Conservation (phyloP, 2,797 vertebrate genomes). For the Galago senegalensis region DNA sequence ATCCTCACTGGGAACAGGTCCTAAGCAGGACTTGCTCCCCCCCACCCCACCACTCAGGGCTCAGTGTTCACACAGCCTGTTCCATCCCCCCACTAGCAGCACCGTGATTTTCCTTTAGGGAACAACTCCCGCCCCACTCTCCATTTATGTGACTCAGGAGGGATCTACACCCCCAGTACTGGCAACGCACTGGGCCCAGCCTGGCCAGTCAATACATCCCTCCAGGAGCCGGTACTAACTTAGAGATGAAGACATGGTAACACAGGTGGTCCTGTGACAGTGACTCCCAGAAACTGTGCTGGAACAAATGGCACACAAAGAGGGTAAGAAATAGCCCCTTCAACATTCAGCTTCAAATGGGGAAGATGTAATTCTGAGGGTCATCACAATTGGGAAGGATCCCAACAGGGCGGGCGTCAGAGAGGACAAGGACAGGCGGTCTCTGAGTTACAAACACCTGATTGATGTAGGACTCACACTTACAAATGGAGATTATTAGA, state of each 20-base stretch:
- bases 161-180: background rate
- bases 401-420: background rate
- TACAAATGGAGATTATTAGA: too few relatives aligned
- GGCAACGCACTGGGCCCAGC: background rate
- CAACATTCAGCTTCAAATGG: background rate
- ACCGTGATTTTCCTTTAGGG: background rate
- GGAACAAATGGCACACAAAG: background rate
- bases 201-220: background rate
- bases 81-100: rapidly evolving
- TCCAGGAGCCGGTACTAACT: background rate
- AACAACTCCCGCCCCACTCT: background rate
- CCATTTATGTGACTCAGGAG: background rate
- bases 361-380: background rate
- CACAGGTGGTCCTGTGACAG: background rate
- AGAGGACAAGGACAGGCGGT: background rate
- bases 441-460: too few relatives aligned
- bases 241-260: background rate
- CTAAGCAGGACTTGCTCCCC: background rate
- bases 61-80: background rate
- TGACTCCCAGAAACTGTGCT: background rate
- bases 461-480: too few relatives aligned
- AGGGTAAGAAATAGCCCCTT: background rate
- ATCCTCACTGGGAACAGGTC: background rate
- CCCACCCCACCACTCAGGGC: background rate
- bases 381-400: background rate